Evolutionary conservation across 1,140 invertebrate genomes (phyloP), one percentile per base, ranked within the genome.

Genomic region (Bicyclus anynana): DNA sequence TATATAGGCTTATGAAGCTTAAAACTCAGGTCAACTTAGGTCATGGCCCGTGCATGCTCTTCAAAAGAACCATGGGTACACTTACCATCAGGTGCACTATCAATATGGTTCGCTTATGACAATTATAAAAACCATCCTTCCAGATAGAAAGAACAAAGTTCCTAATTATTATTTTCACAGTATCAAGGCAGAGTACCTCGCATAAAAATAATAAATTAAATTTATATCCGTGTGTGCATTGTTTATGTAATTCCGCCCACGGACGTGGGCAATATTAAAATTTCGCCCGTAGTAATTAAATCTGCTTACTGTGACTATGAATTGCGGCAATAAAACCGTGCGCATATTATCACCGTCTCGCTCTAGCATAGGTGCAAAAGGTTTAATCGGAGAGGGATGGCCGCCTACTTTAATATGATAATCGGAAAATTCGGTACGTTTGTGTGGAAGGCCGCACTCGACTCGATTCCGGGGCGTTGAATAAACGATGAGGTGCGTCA

Each of bases 381-480:
- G 10, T 9, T 17, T 9, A 14, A 48, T 21, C n/a, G n/a, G 56
- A 69, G 49, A 59, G 57, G 33, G 68, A 74, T 33, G 48, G 50
- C 10, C 13, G 14, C 27, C 70, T 75, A 72, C 73, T 79, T 79
- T 69, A 76, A 74, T 79, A 79, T 79, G 73, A 76, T 76, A 79
- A 79, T 76, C 69, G 71, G 67, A 70, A 70, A 68, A 76, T 78
- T 71, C 66, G 59, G 67, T 59, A 69, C 71, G 69, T 72, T 68
- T 71, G 72, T 66, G 59, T 54, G 66, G 56, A 64, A 54, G 65
- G 51, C 61, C 49, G 59, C 51, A 52, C 57, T 64, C 72, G 59
- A 67, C 69, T 72, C 67, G 69, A 74, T 72, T 74, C 62, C 47
- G 35, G 57, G 37, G 55, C 53, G 56, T 55, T 74, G 76, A 78